These are phyloP conservation scores for Phasia obesa DNA, from an alignment of 2,888 invertebrate species.

Conservation along the genomic window DNA sequence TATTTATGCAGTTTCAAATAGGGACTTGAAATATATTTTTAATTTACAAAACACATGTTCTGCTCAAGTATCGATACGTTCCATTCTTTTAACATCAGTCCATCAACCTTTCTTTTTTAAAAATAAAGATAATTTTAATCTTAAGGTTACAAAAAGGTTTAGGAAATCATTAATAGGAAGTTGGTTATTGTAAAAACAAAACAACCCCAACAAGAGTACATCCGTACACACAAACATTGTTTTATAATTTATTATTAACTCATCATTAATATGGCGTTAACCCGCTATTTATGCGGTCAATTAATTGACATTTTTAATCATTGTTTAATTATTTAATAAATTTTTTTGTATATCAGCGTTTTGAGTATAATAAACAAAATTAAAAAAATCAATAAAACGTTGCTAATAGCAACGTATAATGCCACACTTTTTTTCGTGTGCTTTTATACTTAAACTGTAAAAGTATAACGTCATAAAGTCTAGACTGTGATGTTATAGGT, in stretches of 20 bases:
- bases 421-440: not conserved
- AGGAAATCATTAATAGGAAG: constrained; percentile 1
- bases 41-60: no score
- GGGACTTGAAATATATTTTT: no score
- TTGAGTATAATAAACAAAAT: not conserved
- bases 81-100: no score
- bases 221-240: not conserved
- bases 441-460: not conserved
- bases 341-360: constrained; percentile 22
- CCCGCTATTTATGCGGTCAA: constrained; percentile 39
- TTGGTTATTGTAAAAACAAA: not conserved
- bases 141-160: not conserved
- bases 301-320: constrained; percentile 44
- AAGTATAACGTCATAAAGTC: constrained; percentile 50
- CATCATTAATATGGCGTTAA: constrained; percentile 48
- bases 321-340: constrained; percentile 19
- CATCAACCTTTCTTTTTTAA: no score
- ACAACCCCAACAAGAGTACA: constrained; percentile 6
- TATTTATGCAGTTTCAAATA: no score
- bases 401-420: constrained; percentile 19
- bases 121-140: not conserved
- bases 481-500: constrained; percentile 49
- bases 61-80: no score
- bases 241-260: constrained; percentile 4
- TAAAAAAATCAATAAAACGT: constrained; percentile 43